Evolutionary conservation across 2,888 invertebrate genomes (phyloP).

Genomic region (Apotomis betuletana): DNA sequence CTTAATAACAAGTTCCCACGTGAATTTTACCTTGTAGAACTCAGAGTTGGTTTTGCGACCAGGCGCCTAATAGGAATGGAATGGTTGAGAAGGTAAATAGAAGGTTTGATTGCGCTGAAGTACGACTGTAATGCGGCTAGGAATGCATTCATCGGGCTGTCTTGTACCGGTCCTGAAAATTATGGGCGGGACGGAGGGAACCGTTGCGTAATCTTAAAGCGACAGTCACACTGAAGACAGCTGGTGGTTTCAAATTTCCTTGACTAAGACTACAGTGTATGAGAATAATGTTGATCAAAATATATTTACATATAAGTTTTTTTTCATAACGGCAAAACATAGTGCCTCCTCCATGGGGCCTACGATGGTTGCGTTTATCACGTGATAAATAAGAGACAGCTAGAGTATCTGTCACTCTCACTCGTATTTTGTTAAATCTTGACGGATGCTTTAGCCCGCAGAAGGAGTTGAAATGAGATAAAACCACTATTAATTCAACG

Average conservation of each 20-base stretch:
- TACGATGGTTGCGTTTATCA: too few species aligned
- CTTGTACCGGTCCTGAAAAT: constrained; percentile 54
- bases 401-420: too few species aligned
- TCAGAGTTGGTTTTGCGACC: constrained; percentile 4
- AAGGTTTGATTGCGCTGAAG: constrained; percentile 30
- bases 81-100: constrained; percentile 15
- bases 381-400: too few species aligned
- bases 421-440: too few species aligned
- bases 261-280: not conserved
- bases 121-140: constrained; percentile 49
- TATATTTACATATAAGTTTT: too few species aligned
- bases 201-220: constrained; percentile 50
- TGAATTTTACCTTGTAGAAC: not conserved
- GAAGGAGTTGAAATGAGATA: too few species aligned
- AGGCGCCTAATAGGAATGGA: not conserved
- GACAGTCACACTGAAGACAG: not conserved
- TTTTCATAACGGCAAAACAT: too few species aligned
- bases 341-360: too few species aligned
- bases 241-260: not conserved
- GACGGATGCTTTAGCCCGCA: too few species aligned
- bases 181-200: constrained; percentile 48
- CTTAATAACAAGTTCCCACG: not conserved
- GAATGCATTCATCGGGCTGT: constrained; percentile 58
- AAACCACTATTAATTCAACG: too few species aligned
- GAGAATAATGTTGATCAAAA: too few species aligned